A percentile compares a stretch with the other conserved stretches of the same genome.
Conservation (phyloP, 2,797 vertebrate genomes). For the Peromyscus nudipes region DNA sequence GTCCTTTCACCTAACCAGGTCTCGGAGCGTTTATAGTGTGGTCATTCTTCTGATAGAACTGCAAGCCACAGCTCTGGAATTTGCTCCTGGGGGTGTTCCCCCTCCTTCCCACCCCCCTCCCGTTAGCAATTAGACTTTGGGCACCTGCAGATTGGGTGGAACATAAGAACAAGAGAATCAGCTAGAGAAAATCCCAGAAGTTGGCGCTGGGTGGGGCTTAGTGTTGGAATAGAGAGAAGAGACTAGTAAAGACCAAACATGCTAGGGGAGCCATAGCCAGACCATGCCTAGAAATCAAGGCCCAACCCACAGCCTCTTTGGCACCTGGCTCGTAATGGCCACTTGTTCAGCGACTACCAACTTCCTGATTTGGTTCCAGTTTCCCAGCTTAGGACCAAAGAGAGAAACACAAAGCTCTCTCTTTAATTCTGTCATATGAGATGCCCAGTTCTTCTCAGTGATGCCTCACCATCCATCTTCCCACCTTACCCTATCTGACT, state of each 20-base stretch:
- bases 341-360: neutral
- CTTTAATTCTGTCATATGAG: neutral
- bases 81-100: neutral
- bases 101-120: neutral
- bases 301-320: no score
- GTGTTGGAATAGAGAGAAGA: neutral
- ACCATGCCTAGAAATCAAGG: neutral
- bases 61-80: neutral
- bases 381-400: neutral
- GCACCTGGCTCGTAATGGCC: neutral
- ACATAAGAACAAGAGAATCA: neutral
- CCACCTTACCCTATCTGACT: neutral
- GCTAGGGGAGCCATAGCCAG: neutral
- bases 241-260: neutral
- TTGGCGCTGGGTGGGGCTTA: neutral
- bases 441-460: neutral
- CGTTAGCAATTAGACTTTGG: neutral
- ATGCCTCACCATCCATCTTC: neutral
- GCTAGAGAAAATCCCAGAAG: neutral
- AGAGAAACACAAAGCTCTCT: neutral
- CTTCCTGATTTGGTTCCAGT: neutral
- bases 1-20: neutral
- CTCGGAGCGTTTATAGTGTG: neutral
- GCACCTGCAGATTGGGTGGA: neutral
- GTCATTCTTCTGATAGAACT: neutral